Evolutionary conservation across 2,888 invertebrate species (phyloP), one percentile per base, ranked within the genome.

Genomic region (Chironomus tentans): DNA sequence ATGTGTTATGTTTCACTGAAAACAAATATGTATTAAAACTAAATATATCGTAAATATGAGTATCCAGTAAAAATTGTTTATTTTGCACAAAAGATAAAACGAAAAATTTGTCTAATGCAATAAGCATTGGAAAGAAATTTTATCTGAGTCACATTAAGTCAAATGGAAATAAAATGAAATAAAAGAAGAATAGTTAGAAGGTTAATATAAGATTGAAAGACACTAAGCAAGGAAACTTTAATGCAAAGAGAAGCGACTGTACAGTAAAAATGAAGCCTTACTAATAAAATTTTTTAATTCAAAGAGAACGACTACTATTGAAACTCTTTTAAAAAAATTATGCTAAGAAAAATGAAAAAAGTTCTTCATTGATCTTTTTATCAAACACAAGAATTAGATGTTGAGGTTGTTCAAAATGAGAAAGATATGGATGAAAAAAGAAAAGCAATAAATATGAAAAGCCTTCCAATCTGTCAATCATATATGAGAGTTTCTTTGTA

Each of bases 391-490:
- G 38, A 38, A 38, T 38, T 38, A 38, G 38, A 38, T 10, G 38
- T 38, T 38, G 38, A 38, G 38, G 38, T 10, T 38, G 38, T 38
- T 38, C 38, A 38, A 0, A 38, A 4, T 3, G 5, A 28, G 28
- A 28, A 28, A 3, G 38, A 38, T 38, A 10, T 38, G 15, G 15
- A 15, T 15, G 50, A 21, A 70, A 70, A 38, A 38, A 38, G 28
- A 28, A 28, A 28, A 28, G 38, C 38, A 38, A 38, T n/a, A 70
- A 70, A 50, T 24, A 56, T 70, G 71, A 72, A 62, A 62, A 72
- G 62, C 61, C 24, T 61, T 50, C 72, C 61, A 72, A 72, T 72
- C 72, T 62, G 72, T 72, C 72, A 72, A 72, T 72, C 72, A 72
- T 70, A n/a, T 3, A 72, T 50, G 21, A 68, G 18, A 28, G 38